These are phyloP conservation scores for Halichoerus grypus DNA, from an alignment of 2,113 vertebrate species.

Conservation along the genomic window DNA sequence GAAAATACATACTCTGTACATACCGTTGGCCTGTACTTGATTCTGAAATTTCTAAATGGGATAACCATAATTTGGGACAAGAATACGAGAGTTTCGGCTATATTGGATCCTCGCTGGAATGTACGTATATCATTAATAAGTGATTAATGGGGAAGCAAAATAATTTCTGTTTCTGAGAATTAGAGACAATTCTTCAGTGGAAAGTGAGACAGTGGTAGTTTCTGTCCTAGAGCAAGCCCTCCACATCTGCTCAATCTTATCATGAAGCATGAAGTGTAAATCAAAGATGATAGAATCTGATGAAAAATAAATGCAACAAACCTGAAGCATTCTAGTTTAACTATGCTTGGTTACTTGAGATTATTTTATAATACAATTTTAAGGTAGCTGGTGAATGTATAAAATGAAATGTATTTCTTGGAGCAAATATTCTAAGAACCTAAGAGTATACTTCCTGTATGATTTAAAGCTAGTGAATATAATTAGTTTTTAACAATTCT, in stretches of 20 bases:
- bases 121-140: conserved; percentile 78
- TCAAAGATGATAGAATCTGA: not conserved
- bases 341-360: not conserved
- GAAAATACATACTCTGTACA: conserved; percentile 83
- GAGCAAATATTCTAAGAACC: conserved; percentile 30
- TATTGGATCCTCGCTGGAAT: conserved; percentile 86
- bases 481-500: not conserved
- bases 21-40: conserved; percentile 90
- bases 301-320: not conserved
- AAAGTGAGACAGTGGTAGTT: not conserved
- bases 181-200: not conserved
- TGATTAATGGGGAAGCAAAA: not conserved
- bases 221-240: not conserved
- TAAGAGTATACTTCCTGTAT: not conserved
- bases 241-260: not conserved
- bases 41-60: conserved; percentile 86
- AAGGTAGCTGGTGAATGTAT: not conserved
- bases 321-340: not conserved
- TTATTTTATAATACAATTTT: not conserved
- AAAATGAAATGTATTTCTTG: not conserved
- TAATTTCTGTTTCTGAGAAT: not conserved
- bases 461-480: not conserved
- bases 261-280: not conserved
- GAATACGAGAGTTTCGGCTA: conserved; percentile 89
- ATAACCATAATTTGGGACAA: conserved; percentile 92